Evolutionary conservation across 2,888 invertebrate genomes (phyloP), one percentile per base, ranked within the genome.

Genomic region (Phaedon cochleariae): DNA sequence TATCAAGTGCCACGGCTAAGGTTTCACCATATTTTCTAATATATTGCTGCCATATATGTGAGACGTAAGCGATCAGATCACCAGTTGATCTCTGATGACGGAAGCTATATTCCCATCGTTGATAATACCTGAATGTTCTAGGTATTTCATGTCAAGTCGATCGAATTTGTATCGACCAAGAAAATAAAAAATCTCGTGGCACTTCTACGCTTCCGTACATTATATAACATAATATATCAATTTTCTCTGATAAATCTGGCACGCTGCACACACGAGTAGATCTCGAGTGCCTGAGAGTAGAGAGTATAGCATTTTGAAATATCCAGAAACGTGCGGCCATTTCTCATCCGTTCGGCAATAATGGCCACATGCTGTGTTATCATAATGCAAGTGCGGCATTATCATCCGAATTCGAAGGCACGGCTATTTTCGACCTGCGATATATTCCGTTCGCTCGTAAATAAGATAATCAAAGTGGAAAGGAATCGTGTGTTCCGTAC

Each of bases 351-450:
- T 67, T 66, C 65, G 59, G 73, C 74, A 74, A 76, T 77, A 78
- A 78, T 73, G 74, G 75, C 77, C 79, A 79, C 77, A 75, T 79
- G 79, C 70, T 74, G 70, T 72, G 73, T 79, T 79, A 77, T 79
- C 79, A 76, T 73, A 74, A 76, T 74, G 74, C 73, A 75, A 77
- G 75, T 77, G 74, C 75, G 75, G 72, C 76, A 75, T 77, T 78
- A 78, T 68, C 57, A 59, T 77, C 76, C 72, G 75, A 74, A 76
- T 77, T 76, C 77, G 48, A 15, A 45, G 20, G 22, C 37, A 37
- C 15, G 55, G 54, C 53, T 61, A 61, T 76, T 76, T 75, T 73
- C 71, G 71, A 69, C 70, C 58, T 55, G 74, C 76, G 64, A 73
- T 79, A 78, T 79, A 72, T 79, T 76, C 74, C 72, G 69, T 70